Base-by-base conservation (phyloP, 1,140 invertebrate genomes). In the Drosophila obscura region DNA sequence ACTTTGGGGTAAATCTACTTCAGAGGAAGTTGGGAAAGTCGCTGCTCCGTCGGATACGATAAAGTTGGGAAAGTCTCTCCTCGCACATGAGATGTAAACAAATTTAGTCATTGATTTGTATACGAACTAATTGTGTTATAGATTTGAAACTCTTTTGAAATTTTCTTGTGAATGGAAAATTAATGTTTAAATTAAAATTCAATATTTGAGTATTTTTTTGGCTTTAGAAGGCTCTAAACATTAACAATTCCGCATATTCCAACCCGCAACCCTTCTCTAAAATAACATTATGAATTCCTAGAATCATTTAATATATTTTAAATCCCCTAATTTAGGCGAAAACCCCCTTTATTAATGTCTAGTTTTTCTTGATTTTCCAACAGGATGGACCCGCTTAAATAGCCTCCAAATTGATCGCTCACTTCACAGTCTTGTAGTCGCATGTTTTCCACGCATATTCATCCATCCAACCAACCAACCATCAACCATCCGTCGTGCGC, bases 1-100 rank as follows among this genome's bases (percentile, higher is more conserved):
- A 66, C 66, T 76, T 66, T 22, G 53, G 61, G 26, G 8, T 15
- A 22, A 67, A 43, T 67, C 43, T 16, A 43, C 31, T 69, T 58
- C 58, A 28, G 65, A 50, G 57, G 24, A 69, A 16, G 46, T 69
- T 69, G 66, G 51, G 64, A 68, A 56, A 68, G 64, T 39, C 35
- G 5, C 24, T 31, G 7, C 31, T 9, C 62, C 28, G 50, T 2
- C 62, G 31, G 50, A 67, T n/a, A 16, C 50, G 15, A 28, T 39
- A 26, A 43, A 19, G 31, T 31, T 31, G 8, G 31, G 31, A 3
- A 31, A 31, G 31, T 31, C 8, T 39, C 31, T 9, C 4, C 11
- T 13, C 4, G 35, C 1, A 39, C 4, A 11, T 4, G 35, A 39
- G 11, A 39, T 13, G 4, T 39, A 39, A 39, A 39, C 35, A 39